A percentile compares a stretch with the other conserved stretches of the same genome.
Evolutionary conservation across 92 coral and sea anemone genomes (phyloP).

Genomic region (Bergia puertoricense): DNA sequence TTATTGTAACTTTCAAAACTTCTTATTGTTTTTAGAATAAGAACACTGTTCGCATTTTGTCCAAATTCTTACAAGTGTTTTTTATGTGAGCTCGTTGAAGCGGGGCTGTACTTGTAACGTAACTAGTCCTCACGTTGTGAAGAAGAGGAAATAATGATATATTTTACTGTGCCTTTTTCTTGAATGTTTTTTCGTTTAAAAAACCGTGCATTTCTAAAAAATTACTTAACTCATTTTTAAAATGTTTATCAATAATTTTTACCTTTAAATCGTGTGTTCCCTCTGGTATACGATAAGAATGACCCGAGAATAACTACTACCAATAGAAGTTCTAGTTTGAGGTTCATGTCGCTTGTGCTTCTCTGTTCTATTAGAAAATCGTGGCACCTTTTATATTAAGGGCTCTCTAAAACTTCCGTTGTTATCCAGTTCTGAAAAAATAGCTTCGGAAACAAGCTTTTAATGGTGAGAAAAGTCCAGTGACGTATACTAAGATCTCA

Average conservation of each 20-base stretch:
- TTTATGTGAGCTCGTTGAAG: too few species aligned
- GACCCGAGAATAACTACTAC: background rate
- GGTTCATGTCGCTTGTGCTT: background rate
- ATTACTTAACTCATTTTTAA: too few species aligned
- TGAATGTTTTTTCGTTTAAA: too few species aligned
- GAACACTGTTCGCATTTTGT: too few species aligned
- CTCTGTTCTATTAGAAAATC: background rate
- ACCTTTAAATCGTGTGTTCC: background rate
- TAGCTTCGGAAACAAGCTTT: background rate
- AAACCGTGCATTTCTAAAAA: too few species aligned
- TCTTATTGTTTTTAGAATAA: too few species aligned
- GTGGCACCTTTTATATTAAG: background rate
- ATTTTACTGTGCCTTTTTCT: too few species aligned
- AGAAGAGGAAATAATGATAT: too few species aligned
- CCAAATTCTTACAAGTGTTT: too few species aligned
- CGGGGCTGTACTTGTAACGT: too few species aligned
- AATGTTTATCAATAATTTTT: background rate
- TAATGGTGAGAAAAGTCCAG: constrained; percentile 6
- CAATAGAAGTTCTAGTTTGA: background rate
- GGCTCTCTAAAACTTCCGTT: background rate
- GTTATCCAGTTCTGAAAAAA: background rate
- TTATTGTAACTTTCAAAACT: too few species aligned
- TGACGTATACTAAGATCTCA: background rate
- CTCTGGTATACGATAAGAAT: background rate
- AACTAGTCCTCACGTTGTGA: too few species aligned